Evolutionary conservation across 2,113 vertebrate species (phyloP).

Genomic region (Himantopus leucocephalus): DNA sequence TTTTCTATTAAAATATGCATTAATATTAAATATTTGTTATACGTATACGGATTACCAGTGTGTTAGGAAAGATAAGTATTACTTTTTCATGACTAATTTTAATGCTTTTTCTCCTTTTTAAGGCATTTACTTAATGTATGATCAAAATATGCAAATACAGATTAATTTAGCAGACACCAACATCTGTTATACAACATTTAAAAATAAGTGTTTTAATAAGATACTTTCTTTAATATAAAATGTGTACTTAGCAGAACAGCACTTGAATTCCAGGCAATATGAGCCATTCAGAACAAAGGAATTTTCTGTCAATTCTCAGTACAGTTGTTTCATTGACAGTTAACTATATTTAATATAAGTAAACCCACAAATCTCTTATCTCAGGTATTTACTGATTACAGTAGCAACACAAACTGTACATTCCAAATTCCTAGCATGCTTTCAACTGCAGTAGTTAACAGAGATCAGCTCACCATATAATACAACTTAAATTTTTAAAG

Average conservation of each 20-base stretch:
- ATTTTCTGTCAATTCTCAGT: background rate
- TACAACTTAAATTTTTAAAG: background rate
- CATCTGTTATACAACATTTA: background rate
- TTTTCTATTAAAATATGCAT: background rate
- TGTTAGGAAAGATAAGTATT: background rate
- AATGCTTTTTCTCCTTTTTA: background rate
- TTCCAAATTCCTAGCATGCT: background rate
- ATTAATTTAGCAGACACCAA: background rate
- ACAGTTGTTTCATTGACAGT: background rate
- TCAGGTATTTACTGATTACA: background rate
- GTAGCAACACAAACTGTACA: background rate
- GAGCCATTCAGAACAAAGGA: background rate
- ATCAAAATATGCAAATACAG: background rate
- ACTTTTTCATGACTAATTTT: background rate
- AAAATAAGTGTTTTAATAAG: background rate
- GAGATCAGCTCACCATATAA: background rate
- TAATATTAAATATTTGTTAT: background rate
- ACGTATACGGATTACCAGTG: background rate
- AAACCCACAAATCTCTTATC: background rate
- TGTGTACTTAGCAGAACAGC: background rate
- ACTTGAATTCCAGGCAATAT: background rate
- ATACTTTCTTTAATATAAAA: background rate
- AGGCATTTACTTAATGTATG: background rate
- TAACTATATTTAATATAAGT: background rate
- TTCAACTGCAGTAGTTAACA: background rate